Conservation (phyloP, 2,888 invertebrate genomes). For the Dicranocentrus wangi region DNA sequence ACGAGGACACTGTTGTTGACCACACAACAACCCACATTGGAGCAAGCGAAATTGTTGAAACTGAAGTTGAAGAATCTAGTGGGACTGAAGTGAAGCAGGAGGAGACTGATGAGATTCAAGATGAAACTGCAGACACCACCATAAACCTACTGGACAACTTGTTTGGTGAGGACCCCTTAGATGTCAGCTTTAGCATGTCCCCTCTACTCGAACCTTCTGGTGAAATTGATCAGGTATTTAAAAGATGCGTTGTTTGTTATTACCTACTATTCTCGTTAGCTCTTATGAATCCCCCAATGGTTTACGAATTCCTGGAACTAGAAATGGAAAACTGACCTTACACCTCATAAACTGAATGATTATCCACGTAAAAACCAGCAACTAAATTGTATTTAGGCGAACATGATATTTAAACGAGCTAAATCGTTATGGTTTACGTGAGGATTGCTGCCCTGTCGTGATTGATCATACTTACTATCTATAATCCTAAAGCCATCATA, state of each 20-base stretch:
- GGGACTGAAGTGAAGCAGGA: constrained; percentile 13
- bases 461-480: too few relatives aligned
- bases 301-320: too few relatives aligned
- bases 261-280: too few relatives aligned
- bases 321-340: too few relatives aligned
- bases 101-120: not conserved
- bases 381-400: too few relatives aligned
- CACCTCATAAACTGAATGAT: too few relatives aligned
- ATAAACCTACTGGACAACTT: constrained; percentile 15
- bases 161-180: constrained; percentile 14
- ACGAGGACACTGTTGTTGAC: constrained; percentile 47
- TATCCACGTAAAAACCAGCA: too few relatives aligned
- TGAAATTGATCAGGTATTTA: constrained; percentile 41
- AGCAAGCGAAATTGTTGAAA: constrained; percentile 2
- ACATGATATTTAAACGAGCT: too few relatives aligned
- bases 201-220: not conserved
- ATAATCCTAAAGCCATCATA: too few relatives aligned
- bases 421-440: too few relatives aligned
- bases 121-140: not conserved
- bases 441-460: too few relatives aligned
- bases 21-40: not conserved
- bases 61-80: not conserved
- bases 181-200: constrained; percentile 26
- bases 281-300: too few relatives aligned
- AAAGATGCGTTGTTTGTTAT: not conserved